A percentile compares a stretch with the other conserved stretches of the same genome.
Conservation (phyloP, 2,113 vertebrate species). For the Calidris pygmaea region DNA sequence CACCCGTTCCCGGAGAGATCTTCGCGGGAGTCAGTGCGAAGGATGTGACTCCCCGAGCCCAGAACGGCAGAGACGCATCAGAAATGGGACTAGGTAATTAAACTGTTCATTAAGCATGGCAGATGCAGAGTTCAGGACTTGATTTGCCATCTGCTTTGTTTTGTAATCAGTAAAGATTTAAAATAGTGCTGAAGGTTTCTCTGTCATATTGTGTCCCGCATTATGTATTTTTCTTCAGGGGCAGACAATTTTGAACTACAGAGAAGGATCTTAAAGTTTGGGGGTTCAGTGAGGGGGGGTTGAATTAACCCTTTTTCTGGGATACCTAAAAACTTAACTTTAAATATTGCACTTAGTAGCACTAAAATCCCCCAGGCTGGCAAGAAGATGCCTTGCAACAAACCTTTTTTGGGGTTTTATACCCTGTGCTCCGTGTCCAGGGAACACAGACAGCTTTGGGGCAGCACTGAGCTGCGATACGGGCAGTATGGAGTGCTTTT, state of each 20-base stretch:
- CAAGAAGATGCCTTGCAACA: background rate
- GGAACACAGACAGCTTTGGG: fast-evolving
- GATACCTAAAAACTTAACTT: background rate
- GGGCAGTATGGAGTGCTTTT: background rate
- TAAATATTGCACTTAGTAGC: background rate
- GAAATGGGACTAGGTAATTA: constrained; percentile 45
- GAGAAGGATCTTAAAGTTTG: background rate
- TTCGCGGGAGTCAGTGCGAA: background rate
- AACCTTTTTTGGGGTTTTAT: background rate
- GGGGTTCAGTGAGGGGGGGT: background rate
- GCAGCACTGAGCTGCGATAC: background rate
- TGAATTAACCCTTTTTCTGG: background rate
- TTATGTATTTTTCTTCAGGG: background rate
- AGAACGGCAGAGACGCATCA: constrained; percentile 6
- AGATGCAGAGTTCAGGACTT: constrained; percentile 28
- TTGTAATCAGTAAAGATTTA: constrained; percentile 2
- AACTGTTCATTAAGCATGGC: constrained; percentile 46
- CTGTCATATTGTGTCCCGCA: background rate
- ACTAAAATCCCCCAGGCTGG: background rate
- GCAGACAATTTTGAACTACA: background rate
- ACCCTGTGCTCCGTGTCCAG: background rate
- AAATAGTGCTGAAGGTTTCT: background rate
- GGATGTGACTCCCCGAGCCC: background rate
- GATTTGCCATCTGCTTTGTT: constrained; percentile 39
- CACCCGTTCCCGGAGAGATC: constrained; percentile 26